These are phyloP conservation scores for Dysdera silvatica DNA, from an alignment of 1,140 invertebrate genomes.

Conservation along the genomic window DNA sequence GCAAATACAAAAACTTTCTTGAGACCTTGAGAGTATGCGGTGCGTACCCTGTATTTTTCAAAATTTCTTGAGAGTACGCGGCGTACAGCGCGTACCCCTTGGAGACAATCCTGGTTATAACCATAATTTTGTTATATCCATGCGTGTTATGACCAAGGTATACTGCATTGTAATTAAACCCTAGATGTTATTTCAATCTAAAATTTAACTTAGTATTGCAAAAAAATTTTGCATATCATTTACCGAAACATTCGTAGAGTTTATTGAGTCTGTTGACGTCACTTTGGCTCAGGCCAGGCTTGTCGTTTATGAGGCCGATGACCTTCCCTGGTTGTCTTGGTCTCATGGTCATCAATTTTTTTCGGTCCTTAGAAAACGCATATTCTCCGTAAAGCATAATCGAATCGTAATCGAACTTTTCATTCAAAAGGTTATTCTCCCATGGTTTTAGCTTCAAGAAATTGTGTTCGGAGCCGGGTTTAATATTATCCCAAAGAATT, in stretches of 20 bases:
- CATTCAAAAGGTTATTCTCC: slow-evolving; percentile 20
- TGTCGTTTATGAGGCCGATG: slow-evolving; percentile 24
- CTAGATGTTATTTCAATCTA: too few relatives aligned
- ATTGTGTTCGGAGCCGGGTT: slow-evolving; percentile 17
- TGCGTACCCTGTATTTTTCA: too few relatives aligned
- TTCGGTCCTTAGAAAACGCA: slow-evolving; percentile 30
- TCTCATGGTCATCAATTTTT: slow-evolving; percentile 21
- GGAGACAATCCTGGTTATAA: too few relatives aligned
- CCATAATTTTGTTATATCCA: too few relatives aligned
- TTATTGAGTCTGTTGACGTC: slow-evolving; percentile 27
- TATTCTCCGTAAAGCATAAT: slow-evolving; percentile 33
- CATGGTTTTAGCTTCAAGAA: slow-evolving; percentile 22
- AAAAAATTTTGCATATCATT: too few relatives aligned
- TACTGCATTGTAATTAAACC: too few relatives aligned
- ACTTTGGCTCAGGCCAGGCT: slow-evolving; percentile 26
- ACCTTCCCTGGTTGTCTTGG: slow-evolving; percentile 13
- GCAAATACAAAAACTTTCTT: too few relatives aligned
- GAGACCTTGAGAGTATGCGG: too few relatives aligned
- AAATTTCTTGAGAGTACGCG: too few relatives aligned
- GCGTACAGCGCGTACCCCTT: too few relatives aligned
- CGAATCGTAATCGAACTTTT: slow-evolving; percentile 32
- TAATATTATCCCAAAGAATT: slow-evolving; percentile 43
- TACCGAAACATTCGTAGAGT: slow-evolving; percentile 30
- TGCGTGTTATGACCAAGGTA: too few relatives aligned
- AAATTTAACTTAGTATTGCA: too few relatives aligned